These are phyloP conservation scores for Eciton burchellii DNA, from an alignment of 1,140 invertebrate genomes.

Conservation along the genomic window DNA sequence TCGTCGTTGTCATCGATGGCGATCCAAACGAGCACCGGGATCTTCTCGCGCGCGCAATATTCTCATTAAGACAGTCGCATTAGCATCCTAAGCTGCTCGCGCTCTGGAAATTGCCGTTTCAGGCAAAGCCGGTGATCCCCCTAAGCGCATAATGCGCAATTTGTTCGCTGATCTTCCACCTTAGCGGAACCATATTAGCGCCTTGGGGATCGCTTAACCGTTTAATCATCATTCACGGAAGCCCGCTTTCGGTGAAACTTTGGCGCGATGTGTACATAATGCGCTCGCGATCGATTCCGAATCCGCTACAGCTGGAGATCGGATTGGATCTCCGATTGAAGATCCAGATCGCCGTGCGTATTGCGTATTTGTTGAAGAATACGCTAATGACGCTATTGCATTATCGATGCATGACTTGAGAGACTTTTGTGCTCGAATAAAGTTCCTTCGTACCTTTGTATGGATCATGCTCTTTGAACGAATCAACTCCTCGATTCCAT, in stretches of 20 bases:
- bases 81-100: constrained; percentile 18
- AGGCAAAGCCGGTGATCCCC: neutral
- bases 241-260: constrained; percentile 32
- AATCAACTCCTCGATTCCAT: too few species aligned
- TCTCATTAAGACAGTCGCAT: constrained; percentile 53
- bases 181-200: constrained; percentile 39
- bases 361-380: neutral
- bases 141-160: constrained; percentile 53
- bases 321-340: neutral
- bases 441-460: too few species aligned
- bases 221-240: constrained; percentile 48
- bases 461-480: too few species aligned
- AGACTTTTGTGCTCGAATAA: too few species aligned
- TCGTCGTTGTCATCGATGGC: neutral
- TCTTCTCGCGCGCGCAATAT: constrained; percentile 23
- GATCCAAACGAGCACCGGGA: constrained; percentile 11
- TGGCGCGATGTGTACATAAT: constrained; percentile 27
- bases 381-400: too few species aligned
- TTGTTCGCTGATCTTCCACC: constrained; percentile 35
- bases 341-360: neutral
- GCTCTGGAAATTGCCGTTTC: constrained; percentile 43
- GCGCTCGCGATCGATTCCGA: neutral
- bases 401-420: too few species aligned
- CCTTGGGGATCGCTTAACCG: constrained; percentile 47
- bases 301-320: neutral